A percentile compares a stretch with the other conserved stretches of the same genome.
Evolutionary conservation across 2,888 invertebrate species (phyloP).

Genomic region (Rhyacophila evoluta): DNA sequence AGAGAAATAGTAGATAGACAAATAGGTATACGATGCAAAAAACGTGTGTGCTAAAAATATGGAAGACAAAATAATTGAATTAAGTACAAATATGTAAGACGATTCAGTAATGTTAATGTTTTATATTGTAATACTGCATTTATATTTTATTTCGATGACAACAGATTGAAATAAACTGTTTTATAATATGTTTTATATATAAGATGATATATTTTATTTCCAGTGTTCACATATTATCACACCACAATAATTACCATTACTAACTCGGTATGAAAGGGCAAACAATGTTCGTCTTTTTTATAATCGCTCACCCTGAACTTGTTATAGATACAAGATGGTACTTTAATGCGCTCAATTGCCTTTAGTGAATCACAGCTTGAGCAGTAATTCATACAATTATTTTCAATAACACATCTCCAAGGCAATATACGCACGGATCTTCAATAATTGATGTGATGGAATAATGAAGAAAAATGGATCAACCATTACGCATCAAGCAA

Average conservation of each 20-base stretch:
- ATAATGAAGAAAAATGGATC: conserved; percentile 10
- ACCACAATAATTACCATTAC: neutral
- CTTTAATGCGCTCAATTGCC: neutral
- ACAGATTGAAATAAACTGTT: too few relatives aligned
- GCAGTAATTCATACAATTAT: conserved; percentile 47
- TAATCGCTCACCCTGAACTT: conserved; percentile 34
- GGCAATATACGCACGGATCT: conserved; percentile 39
- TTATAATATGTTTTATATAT: too few relatives aligned
- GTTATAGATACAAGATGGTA: conserved; percentile 36
- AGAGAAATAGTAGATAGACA: too few relatives aligned
- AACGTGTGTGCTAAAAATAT: too few relatives aligned
- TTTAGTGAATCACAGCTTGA: conserved; percentile 33
- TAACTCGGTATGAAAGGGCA: neutral
- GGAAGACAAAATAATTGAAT: too few relatives aligned
- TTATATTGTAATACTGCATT: too few relatives aligned
- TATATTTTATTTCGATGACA: too few relatives aligned
- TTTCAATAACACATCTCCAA: conserved; percentile 45
- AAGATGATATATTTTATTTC: too few relatives aligned
- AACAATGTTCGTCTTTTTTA: neutral
- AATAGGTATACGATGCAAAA: too few relatives aligned
- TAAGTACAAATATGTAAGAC: too few relatives aligned
- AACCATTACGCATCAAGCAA: neutral
- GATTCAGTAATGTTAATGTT: too few relatives aligned
- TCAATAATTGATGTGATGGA: conserved; percentile 1
- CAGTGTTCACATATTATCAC: neutral